A percentile compares a stretch with the other conserved stretches of the same genome.
Conservation (phyloP, 2,113 vertebrate species). For the Phrynocephalus versicolor region DNA sequence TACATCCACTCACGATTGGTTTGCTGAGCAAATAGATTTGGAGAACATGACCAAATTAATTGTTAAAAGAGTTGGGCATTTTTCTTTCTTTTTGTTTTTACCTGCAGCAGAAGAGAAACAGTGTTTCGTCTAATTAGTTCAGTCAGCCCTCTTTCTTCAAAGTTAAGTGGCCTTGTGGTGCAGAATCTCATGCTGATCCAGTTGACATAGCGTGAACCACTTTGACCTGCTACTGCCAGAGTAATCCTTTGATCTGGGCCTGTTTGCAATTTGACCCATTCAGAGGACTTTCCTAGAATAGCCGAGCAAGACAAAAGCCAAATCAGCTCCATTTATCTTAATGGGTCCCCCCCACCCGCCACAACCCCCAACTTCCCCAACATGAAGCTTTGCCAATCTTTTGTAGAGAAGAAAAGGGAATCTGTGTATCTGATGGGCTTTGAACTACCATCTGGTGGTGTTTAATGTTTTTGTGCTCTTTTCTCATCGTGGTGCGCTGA, state of each 20-base stretch:
- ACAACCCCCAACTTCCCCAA: constrained; percentile 35
- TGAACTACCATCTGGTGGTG: constrained; percentile 78
- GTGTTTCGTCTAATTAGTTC: constrained; percentile 57
- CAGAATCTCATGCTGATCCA: constrained; percentile 72
- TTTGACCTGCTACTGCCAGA: constrained; percentile 65
- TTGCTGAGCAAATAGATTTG: background rate
- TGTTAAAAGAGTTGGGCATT: constrained; percentile 10
- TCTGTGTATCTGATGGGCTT: constrained; percentile 77
- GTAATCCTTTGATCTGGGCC: constrained; percentile 71
- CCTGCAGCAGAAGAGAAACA: constrained; percentile 38
- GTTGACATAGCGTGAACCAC: constrained; percentile 71
- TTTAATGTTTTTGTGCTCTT: constrained; percentile 74
- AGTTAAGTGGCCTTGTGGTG: constrained; percentile 56
- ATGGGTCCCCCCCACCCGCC: constrained; percentile 55
- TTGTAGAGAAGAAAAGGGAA: constrained; percentile 73
- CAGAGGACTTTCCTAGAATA: constrained; percentile 72
- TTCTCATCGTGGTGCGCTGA: constrained; percentile 65
- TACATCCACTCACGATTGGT: background rate
- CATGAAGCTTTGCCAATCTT: constrained; percentile 68
- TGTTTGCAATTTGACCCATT: constrained; percentile 75
- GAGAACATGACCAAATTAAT: background rate
- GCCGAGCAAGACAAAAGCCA: constrained; percentile 73
- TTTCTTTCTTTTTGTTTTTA: constrained; percentile 24
- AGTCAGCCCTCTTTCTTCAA: constrained; percentile 42
- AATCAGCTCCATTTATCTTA: constrained; percentile 79